Conservation (phyloP, 2,888 invertebrate species). For the Apotomis capreana region DNA sequence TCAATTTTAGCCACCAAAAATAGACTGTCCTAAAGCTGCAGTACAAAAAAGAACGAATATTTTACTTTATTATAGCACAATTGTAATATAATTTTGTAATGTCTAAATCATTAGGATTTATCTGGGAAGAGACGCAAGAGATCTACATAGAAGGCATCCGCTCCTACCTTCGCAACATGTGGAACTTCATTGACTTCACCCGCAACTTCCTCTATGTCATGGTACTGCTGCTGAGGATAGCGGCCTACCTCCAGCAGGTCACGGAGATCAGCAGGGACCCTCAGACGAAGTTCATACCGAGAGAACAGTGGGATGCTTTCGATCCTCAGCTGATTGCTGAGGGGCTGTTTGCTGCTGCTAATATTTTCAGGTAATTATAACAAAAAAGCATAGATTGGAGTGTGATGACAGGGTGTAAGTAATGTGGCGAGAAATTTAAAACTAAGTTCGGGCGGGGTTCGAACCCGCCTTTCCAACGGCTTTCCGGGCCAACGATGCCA, state of each 20-base stretch:
- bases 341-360: constrained; percentile 96
- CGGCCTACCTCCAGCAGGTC: constrained; percentile 90
- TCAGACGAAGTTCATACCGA: constrained; percentile 87
- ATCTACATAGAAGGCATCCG: constrained; percentile 94
- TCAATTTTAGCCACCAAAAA: too few relatives aligned
- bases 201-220: constrained; percentile 93
- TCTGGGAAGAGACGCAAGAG: constrained; percentile 96
- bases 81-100: too few relatives aligned
- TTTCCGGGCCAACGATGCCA: too few relatives aligned
- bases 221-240: constrained; percentile 86
- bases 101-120: constrained; percentile 85
- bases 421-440: too few relatives aligned
- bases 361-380: constrained; percentile 89
- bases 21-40: too few relatives aligned
- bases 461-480: too few relatives aligned
- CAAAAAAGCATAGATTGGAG: too few relatives aligned
- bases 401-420: too few relatives aligned
- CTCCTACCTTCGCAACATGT: constrained; percentile 94
- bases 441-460: too few relatives aligned
- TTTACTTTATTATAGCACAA: too few relatives aligned
- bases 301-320: constrained; percentile 95
- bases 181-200: constrained; percentile 98
- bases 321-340: constrained; percentile 97
- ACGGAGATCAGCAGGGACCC: constrained; percentile 87
- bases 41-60: too few relatives aligned